A percentile compares a stretch with the other conserved stretches of the same genome.
Evolutionary conservation across 1,140 invertebrate species (phyloP).

Genomic region (Copidosoma floridanum): DNA sequence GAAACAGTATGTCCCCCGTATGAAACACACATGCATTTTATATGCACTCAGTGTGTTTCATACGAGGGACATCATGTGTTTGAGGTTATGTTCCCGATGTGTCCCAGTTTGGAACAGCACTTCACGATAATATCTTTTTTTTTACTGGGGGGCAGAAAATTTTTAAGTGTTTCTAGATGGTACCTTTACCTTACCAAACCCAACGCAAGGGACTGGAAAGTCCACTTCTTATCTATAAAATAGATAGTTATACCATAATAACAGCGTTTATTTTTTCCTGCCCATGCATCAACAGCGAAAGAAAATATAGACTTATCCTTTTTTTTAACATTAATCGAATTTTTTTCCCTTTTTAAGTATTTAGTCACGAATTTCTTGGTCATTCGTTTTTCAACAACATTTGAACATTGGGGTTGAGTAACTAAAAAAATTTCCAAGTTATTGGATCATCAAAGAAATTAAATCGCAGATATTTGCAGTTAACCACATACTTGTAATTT

Average conservation of each 20-base stretch:
- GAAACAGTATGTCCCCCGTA: no score
- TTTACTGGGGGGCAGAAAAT: no score
- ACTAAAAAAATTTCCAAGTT: neutral
- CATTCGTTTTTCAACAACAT: neutral
- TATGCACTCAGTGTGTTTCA: no score
- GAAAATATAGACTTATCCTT: conserved; percentile 8
- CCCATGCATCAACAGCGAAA: conserved; percentile 24
- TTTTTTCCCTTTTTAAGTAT: neutral
- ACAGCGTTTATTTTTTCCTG: neutral
- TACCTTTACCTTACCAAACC: no score
- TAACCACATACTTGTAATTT: neutral
- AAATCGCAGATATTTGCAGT: neutral
- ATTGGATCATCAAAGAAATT: neutral
- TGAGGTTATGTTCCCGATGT: no score
- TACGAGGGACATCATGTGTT: no score
- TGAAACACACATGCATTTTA: no score
- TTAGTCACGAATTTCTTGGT: neutral
- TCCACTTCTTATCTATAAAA: conserved; percentile 25
- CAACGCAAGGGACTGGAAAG: conserved; percentile 7
- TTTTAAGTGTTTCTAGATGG: no score
- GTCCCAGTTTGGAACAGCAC: no score
- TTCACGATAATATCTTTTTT: no score
- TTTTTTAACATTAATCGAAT: neutral
- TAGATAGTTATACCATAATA: no score
- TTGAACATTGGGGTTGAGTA: neutral